phyloP scores from a whole-genome alignment of 2,797 vertebrate genomes.

The Takifugu rubripes region DNA sequence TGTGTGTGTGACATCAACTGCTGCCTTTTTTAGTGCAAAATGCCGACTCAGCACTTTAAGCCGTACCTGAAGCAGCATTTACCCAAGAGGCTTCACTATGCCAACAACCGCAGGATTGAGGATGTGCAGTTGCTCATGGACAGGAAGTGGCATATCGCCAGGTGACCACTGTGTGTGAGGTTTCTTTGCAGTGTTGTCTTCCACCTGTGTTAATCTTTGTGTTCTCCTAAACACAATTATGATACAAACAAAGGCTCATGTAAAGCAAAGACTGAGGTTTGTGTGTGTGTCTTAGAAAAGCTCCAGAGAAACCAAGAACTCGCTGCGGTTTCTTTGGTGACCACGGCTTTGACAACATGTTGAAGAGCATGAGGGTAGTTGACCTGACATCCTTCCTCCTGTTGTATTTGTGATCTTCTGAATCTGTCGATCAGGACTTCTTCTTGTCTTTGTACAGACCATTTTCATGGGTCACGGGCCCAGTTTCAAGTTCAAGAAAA shows the following conservation, averaged over 20 bases:
- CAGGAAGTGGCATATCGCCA: slow-evolving; percentile 91
- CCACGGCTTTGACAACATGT: slow-evolving; percentile 97
- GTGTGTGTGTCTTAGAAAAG: slow-evolving; percentile 74
- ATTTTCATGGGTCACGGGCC: slow-evolving; percentile 95
- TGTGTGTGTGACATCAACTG: not conserved
- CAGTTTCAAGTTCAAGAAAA: slow-evolving; percentile 88
- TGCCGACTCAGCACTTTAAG: slow-evolving; percentile 92
- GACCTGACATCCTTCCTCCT: not conserved
- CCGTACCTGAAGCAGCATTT: slow-evolving; percentile 94
- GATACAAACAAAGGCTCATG: no score
- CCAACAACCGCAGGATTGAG: slow-evolving; percentile 93
- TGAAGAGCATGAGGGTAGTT: slow-evolving; percentile 94
- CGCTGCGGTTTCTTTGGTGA: slow-evolving; percentile 92
- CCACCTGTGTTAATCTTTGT: no score
- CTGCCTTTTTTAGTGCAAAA: slow-evolving; percentile 83
- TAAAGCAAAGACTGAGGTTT: not conserved
- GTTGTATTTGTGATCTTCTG: not conserved
- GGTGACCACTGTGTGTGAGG: slow-evolving; percentile 63
- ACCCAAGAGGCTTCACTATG: slow-evolving; percentile 94
- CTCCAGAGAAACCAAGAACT: slow-evolving; percentile 74
- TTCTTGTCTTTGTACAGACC: slow-evolving; percentile 73
- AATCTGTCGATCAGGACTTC: not conserved
- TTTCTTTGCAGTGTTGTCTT: no score
- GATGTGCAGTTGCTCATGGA: slow-evolving; percentile 94
- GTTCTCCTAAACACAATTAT: no score